Conservation (phyloP, 2,113 vertebrate genomes). For the Calidris pygmaea region DNA sequence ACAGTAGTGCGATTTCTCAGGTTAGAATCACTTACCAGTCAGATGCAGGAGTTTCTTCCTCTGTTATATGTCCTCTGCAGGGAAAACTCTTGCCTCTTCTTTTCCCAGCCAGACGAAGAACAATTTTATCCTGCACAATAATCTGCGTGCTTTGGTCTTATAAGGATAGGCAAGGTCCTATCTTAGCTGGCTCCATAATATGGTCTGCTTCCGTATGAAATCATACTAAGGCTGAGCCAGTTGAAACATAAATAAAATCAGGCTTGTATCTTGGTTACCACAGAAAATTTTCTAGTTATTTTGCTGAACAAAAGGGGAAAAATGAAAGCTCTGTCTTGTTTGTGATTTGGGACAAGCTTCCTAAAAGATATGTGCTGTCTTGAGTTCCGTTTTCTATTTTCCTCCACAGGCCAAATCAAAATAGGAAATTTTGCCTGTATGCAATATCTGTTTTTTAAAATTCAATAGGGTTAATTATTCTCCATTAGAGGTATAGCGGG, state of each 20-base stretch:
- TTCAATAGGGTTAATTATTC: not conserved
- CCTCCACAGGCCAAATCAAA: not conserved
- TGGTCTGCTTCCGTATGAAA: conserved; percentile 32
- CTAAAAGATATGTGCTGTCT: not conserved
- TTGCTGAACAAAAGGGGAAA: not conserved
- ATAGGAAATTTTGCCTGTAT: not conserved
- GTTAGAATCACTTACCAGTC: conserved; percentile 23
- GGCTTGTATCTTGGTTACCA: conserved; percentile 51
- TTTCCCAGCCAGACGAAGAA: not conserved
- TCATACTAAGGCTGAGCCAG: conserved; percentile 26
- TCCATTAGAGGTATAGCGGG: not conserved
- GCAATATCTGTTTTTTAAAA: not conserved
- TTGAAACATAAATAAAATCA: conserved; percentile 36
- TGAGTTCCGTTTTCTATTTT: not conserved
- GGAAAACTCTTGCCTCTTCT: not conserved
- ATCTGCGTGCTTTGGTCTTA: not conserved
- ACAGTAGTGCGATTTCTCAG: not conserved
- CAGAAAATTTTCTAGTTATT: not conserved
- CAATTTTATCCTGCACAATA: not conserved
- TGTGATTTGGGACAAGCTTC: not conserved
- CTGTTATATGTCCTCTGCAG: not conserved
- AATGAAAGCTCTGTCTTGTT: not conserved
- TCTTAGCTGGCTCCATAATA: not conserved
- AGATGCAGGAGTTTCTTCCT: not conserved
- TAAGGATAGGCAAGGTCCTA: not conserved